Base-by-base conservation (phyloP, 2,888 invertebrate genomes). In the Actias luna region DNA sequence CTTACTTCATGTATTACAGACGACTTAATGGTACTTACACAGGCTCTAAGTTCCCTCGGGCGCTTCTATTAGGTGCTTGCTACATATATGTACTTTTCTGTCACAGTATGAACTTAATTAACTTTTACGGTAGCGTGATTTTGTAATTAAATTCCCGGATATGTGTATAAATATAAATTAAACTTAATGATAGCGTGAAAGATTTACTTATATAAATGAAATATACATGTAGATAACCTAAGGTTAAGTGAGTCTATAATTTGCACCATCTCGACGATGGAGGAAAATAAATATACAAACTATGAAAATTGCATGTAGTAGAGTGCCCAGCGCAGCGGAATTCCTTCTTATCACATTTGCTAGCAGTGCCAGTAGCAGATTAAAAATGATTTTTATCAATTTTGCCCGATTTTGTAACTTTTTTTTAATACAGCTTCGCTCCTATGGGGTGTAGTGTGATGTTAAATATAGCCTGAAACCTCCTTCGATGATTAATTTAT, bases 11-110 rank as follows among this genome's bases (percentile, higher is more conserved):
- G 89, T 90, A 89, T 89, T 89, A 89, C 89, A 83, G 85, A 80
- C 85, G 85, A 81, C 85, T 89, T 89, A 87, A 85, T 87, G 85
- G 84, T 85, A 85, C 88, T 87, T 85, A 85, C 82, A 80, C 82
- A 80, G 85, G 78, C 77, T 84, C 83, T 76, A 76, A 83, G 80
- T 77, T 77, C 76, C 79, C 78, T 69, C 66, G 79, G 80, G 80
- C 73, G 79, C 75, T 77, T 69, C 62, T 63, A 66, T 67, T 71
- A 66, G 76, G 71, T 64, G 75, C 65, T 68, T 65, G 68, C 68
- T 67, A 70, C 69, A 42, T 71, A 76, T 82, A 82, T 85, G 84
- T 82, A 79, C 83, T 79, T 78, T 79, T 69, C 72, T 76, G 77
- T 80, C 73, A 71, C 67, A 67, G 69, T 75, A 77, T 72, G 65